These are phyloP conservation scores for Globicephala melas DNA, from an alignment of 2,113 vertebrate genomes.

Conservation along the genomic window DNA sequence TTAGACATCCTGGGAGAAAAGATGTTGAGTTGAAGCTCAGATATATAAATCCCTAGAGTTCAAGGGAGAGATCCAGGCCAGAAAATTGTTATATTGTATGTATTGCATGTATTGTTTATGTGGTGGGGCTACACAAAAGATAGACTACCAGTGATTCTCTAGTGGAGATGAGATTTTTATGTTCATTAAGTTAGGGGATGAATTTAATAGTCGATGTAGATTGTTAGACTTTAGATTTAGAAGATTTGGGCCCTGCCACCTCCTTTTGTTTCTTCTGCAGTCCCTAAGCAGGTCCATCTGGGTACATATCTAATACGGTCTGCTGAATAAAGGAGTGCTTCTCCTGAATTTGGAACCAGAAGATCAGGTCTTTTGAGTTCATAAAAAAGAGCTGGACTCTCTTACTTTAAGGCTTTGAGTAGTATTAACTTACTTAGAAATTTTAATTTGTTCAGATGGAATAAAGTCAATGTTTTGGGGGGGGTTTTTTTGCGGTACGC, in stretches of 20 bases:
- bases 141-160: background rate
- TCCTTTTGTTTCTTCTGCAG: background rate
- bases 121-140: background rate
- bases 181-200: background rate
- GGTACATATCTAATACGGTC: background rate
- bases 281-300: background rate
- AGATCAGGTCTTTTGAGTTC: background rate
- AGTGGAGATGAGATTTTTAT: background rate
- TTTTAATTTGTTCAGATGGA: background rate
- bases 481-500: too few relatives aligned
- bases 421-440: slow-evolving; percentile 11
- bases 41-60: background rate
- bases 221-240: background rate
- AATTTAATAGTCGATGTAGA: background rate
- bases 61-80: background rate
- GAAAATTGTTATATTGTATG: background rate
- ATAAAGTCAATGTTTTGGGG: background rate
- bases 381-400: background rate
- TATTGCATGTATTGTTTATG: background rate
- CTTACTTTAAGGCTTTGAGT: background rate
- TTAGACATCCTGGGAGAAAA: slow-evolving; percentile 18
- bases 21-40: background rate
- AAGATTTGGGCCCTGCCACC: background rate
- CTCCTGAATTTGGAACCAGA: slow-evolving; percentile 1
- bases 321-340: background rate